Percentiles rank a stretch among this genome's conserved stretches.
Evolutionary conservation across 23 tunicate genomes (phyloP).

Genomic region (Ciona savignyi): DNA sequence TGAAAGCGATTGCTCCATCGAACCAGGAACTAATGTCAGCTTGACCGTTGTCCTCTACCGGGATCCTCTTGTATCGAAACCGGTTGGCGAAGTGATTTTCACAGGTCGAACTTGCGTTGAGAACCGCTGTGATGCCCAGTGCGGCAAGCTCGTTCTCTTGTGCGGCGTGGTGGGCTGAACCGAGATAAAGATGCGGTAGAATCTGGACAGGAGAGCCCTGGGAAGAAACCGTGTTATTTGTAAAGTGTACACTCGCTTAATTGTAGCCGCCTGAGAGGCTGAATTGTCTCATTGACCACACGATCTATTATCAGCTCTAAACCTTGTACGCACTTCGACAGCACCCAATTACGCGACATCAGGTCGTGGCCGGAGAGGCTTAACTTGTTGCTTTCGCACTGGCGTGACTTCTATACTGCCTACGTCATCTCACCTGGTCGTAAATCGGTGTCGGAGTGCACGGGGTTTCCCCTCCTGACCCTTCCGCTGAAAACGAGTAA

Average conservation of each 20-base stretch:
- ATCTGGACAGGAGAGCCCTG: slow-evolving; percentile 70
- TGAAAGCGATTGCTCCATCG: slow-evolving; percentile 33
- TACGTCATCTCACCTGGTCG: slow-evolving; percentile 8
- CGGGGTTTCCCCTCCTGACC: neutral
- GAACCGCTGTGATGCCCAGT: slow-evolving; percentile 50
- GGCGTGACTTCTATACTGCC: neutral
- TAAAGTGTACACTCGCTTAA: neutral
- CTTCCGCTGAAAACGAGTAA: neutral
- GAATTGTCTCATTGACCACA: no score
- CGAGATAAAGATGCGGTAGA: slow-evolving; percentile 64
- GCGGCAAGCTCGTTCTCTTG: slow-evolving; percentile 25
- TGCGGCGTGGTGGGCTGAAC: slow-evolving; percentile 64
- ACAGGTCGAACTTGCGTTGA: slow-evolving; percentile 60
- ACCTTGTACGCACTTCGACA: no score
- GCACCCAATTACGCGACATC: no score
- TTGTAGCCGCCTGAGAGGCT: neutral
- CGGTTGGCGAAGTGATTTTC: slow-evolving; percentile 41
- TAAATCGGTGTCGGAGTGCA: slow-evolving; percentile 7
- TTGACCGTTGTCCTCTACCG: slow-evolving; percentile 59
- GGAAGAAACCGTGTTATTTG: neutral
- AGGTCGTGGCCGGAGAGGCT: neutral
- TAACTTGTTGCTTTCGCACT: neutral
- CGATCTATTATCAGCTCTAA: no score
- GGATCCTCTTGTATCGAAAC: slow-evolving; percentile 50
- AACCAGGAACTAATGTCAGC: slow-evolving; percentile 64